A percentile compares a stretch with the other conserved stretches of the same genome.
Conservation (phyloP, 2,888 invertebrate genomes). For the Zonitis immaculata region DNA sequence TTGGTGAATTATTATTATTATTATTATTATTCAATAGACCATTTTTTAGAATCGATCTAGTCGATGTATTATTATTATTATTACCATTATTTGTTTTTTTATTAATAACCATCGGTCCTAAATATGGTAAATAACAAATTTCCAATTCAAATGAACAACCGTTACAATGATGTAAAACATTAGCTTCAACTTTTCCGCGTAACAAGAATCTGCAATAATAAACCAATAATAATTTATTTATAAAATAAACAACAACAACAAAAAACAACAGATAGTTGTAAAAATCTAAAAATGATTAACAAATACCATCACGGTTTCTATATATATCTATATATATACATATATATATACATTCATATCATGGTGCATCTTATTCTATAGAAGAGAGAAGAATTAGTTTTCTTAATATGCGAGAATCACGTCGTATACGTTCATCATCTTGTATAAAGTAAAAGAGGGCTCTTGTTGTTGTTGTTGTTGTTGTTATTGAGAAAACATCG, state of each 20-base stretch:
- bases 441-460: constrained; percentile 6
- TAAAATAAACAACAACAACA: neutral
- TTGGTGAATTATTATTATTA: too few species aligned
- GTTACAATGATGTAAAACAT: constrained; percentile 33
- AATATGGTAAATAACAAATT: constrained; percentile 54
- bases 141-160: constrained; percentile 68
- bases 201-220: constrained; percentile 56
- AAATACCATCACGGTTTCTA: constrained; percentile 27
- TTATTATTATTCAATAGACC: constrained; percentile 20
- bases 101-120: constrained; percentile 33
- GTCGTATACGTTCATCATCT: constrained; percentile 13
- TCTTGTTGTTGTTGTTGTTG: too few species aligned
- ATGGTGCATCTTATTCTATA: constrained; percentile 13
- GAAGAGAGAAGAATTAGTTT: too few species aligned
- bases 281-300: constrained; percentile 23
- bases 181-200: constrained; percentile 59
- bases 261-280: constrained; percentile 4
- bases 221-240: neutral
- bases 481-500: constrained; percentile 5
- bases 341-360: too few species aligned
- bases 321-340: too few species aligned
- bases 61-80: constrained; percentile 27
- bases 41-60: constrained; percentile 35
- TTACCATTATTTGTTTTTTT: too few species aligned
- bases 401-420: constrained; percentile 10